A percentile compares a stretch with the other conserved stretches of the same genome.
Evolutionary conservation across 2,113 vertebrate species (phyloP).

Genomic region (Echinops telfairi): DNA sequence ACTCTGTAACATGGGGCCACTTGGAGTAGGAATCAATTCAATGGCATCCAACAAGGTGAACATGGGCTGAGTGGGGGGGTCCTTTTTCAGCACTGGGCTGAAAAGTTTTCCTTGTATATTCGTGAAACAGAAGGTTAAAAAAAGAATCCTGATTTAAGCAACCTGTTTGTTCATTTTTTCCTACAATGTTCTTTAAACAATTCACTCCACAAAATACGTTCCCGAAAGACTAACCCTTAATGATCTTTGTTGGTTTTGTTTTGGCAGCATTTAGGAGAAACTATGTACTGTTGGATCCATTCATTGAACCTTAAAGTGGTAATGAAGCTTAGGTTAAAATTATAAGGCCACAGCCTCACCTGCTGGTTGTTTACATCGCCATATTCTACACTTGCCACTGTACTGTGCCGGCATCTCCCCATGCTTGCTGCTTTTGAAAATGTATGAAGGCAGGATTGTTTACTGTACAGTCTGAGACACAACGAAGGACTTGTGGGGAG

Average conservation of each 20-base stretch:
- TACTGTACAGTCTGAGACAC: background rate
- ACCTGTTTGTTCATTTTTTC: background rate
- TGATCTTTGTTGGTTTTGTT: constrained; percentile 39
- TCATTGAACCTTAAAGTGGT: constrained; percentile 42
- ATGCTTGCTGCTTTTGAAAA: constrained; percentile 48
- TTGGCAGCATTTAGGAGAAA: constrained; percentile 43
- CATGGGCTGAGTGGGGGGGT: background rate
- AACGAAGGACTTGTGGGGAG: background rate
- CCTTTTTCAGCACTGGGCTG: background rate
- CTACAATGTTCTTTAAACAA: constrained; percentile 56
- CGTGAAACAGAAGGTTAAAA: constrained; percentile 1
- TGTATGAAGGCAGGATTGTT: background rate
- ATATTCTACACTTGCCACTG: background rate
- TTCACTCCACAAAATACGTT: constrained; percentile 4
- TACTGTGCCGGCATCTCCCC: background rate
- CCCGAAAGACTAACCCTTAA: constrained; percentile 18
- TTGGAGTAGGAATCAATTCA: background rate
- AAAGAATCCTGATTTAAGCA: background rate
- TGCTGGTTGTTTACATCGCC: constrained; percentile 73
- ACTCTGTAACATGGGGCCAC: background rate
- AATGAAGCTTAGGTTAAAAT: constrained; percentile 65
- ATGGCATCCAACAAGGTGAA: background rate
- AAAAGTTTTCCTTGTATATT: constrained; percentile 14
- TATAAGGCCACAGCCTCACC: constrained; percentile 74
- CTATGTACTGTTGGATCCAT: constrained; percentile 27